Evolutionary conservation across 1,140 invertebrate species (phyloP).

Genomic region (Solenopsis fugax): DNA sequence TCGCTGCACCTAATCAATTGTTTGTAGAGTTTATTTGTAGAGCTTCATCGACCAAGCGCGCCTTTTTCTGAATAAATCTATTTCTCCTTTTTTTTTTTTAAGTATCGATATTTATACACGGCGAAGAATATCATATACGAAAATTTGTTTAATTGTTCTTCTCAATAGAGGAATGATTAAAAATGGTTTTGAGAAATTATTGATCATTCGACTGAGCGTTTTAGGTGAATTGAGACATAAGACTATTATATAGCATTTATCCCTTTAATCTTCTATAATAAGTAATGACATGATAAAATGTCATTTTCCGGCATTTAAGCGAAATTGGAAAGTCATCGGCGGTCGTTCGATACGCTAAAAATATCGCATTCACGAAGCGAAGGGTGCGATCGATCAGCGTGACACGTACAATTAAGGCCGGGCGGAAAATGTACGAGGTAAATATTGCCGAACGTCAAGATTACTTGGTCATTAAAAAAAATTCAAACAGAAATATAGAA

Average conservation of each 20-base stretch:
- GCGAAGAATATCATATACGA: background rate
- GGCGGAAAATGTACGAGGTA: background rate
- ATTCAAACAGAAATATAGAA: background rate
- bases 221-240: background rate
- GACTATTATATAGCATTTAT: background rate
- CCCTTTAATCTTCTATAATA: background rate
- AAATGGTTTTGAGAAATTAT: background rate
- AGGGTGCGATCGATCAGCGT: slow-evolving; percentile 42
- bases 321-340: slow-evolving; percentile 43
- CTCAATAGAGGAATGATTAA: background rate
- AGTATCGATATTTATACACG: background rate
- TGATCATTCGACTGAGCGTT: background rate
- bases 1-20: background rate
- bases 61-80: background rate
- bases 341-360: slow-evolving; percentile 35
- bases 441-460: slow-evolving; percentile 22
- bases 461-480: background rate
- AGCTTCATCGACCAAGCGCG: background rate
- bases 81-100: background rate
- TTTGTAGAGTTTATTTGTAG: slow-evolving; percentile 10
- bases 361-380: slow-evolving; percentile 20
- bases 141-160: background rate
- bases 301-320: background rate
- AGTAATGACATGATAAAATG: background rate
- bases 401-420: slow-evolving; percentile 28